Percentiles rank a stretch among this genome's conserved stretches.
phyloP scores from a whole-genome alignment of 2,888 invertebrate species.

The Eristalinus aeneus region DNA sequence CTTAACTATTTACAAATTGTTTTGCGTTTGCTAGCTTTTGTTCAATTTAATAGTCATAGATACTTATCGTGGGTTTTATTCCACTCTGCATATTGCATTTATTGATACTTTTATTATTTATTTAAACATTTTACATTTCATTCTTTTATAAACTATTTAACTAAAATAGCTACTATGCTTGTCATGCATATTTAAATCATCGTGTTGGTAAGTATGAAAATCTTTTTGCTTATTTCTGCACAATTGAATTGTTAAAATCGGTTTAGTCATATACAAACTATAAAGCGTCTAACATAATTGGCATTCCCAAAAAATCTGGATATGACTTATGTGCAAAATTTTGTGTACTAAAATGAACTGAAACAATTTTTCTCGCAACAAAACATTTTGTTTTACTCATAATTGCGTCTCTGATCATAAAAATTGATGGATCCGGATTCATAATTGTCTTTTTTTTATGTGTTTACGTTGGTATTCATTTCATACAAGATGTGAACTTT shows the following conservation, averaged over 20 bases:
- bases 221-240: constrained; percentile 52
- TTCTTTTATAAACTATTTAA: constrained; percentile 45
- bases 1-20: constrained; percentile 57
- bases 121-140: constrained; percentile 53
- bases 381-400: constrained; percentile 23
- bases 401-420: constrained; percentile 17
- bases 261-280: constrained; percentile 17
- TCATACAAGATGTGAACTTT: neutral
- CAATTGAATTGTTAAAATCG: constrained; percentile 65
- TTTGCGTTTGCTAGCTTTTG: constrained; percentile 32
- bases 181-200: neutral
- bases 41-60: neutral
- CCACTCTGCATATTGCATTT: constrained; percentile 30
- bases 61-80: neutral
- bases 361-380: constrained; percentile 55
- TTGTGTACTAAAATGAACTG: constrained; percentile 24
- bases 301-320: neutral
- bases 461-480: neutral
- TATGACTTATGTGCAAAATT: neutral
- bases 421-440: constrained; percentile 20
- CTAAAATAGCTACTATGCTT: constrained; percentile 41
- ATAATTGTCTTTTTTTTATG: constrained; percentile 40
- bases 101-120: neutral
- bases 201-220: constrained; percentile 18
- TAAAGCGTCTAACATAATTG: neutral